phyloP scores from a whole-genome alignment of 2,113 vertebrate genomes.

The Ceratotherium simum region DNA sequence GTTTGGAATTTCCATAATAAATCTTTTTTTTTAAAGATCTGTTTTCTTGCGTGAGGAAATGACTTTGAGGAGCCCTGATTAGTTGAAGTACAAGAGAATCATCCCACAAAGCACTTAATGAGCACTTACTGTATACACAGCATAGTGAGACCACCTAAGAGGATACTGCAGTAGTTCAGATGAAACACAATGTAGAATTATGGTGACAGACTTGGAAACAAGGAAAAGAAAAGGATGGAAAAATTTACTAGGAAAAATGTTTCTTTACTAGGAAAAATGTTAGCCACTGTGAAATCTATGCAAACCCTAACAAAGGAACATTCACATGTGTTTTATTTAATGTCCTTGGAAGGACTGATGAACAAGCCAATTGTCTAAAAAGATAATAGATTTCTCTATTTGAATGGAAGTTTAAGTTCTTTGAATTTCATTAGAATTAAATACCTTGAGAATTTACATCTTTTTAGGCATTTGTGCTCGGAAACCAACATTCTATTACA shows the following conservation, averaged over 20 bases:
- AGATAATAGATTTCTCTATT: conserved; percentile 71
- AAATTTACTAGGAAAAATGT: conserved; percentile 38
- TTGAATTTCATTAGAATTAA: conserved; percentile 78
- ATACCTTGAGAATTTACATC: conserved; percentile 76
- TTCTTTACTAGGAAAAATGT: conserved; percentile 64
- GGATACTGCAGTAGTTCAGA: background rate
- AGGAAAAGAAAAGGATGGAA: background rate
- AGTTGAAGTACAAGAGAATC: background rate
- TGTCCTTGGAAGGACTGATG: conserved; percentile 67
- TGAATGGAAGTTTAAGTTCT: conserved; percentile 68
- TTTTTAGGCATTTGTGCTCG: conserved; percentile 61
- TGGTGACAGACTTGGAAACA: background rate
- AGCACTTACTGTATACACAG: background rate
- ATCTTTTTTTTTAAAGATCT: background rate
- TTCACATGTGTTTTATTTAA: conserved; percentile 66
- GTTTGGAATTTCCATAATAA: background rate
- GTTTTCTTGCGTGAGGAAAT: background rate
- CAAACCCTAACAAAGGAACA: conserved; percentile 55
- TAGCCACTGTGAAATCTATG: conserved; percentile 56
- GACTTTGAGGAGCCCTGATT: background rate
- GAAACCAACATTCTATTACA: conserved; percentile 55
- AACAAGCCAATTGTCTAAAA: conserved; percentile 69
- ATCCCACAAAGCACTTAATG: background rate
- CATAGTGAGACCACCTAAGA: background rate
- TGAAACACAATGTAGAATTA: background rate